Conservation (phyloP, 1,140 invertebrate species). For the Philopotamus ludificatus region DNA sequence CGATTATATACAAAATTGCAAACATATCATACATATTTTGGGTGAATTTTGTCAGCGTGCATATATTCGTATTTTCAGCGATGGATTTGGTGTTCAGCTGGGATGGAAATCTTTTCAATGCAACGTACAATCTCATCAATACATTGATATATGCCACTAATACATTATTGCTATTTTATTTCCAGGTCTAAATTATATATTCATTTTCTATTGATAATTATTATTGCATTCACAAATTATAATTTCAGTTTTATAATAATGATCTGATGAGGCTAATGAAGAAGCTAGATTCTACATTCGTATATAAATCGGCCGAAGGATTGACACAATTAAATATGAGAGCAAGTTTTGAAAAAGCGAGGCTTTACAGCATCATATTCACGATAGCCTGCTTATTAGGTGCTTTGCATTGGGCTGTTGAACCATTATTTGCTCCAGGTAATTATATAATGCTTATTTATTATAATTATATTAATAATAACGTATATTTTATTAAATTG, state of each 20-base stretch:
- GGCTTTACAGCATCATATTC: constrained; percentile 27
- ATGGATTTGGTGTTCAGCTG: constrained; percentile 26
- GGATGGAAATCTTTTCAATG: constrained; percentile 30
- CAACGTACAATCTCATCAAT: constrained; percentile 31
- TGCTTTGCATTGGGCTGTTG: constrained; percentile 26
- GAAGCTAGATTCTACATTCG: constrained; percentile 23
- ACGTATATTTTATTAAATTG: background rate
- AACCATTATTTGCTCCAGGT: constrained; percentile 12
- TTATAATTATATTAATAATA: background rate
- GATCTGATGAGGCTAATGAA: constrained; percentile 11
- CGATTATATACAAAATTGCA: background rate
- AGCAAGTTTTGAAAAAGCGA: constrained; percentile 24
- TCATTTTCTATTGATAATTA: background rate
- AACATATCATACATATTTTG: constrained; percentile 24
- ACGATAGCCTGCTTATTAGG: constrained; percentile 12
- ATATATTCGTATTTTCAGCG: constrained; percentile 28
- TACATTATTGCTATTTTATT: constrained; percentile 29
- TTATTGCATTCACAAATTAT: too few species aligned
- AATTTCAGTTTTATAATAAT: constrained; percentile 18
- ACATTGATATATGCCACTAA: constrained; percentile 33
- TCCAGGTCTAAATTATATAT: constrained; percentile 31
- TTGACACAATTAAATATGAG: constrained; percentile 32
- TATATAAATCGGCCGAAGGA: constrained; percentile 28
- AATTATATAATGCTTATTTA: background rate
- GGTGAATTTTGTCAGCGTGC: constrained; percentile 28